Conservation (phyloP, 2,797 vertebrate genomes). For the Megalops cyprinoides region DNA sequence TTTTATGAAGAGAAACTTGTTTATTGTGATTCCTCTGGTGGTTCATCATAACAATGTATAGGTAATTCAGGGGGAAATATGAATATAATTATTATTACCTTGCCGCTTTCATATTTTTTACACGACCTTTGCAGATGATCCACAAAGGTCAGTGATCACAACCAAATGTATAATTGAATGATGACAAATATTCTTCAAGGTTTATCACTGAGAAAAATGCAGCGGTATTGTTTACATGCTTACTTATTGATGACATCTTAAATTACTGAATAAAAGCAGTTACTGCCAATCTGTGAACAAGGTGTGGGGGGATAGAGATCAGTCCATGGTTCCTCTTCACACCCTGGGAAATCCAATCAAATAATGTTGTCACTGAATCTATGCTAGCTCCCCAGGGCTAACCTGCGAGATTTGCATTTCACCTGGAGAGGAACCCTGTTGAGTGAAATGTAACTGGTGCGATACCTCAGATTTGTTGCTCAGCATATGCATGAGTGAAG, state of each 20-base stretch:
- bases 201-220: not conserved
- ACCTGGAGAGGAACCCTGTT: not conserved
- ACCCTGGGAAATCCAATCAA: constrained; percentile 5
- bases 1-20: no score
- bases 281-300: no score
- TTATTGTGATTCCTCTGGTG: no score
- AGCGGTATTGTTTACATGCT: not conserved
- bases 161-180: not conserved
- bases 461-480: not conserved
- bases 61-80: no score
- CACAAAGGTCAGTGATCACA: not conserved
- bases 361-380: constrained; percentile 6
- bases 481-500: not conserved
- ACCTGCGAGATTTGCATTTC: not conserved
- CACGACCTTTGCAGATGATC: not conserved
- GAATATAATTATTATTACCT: not conserved
- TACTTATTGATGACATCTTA: not conserved
- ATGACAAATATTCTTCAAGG: not conserved
- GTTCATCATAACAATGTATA: no score
- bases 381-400: not conserved
- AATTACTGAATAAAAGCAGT: no score
- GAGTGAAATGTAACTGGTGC: constrained; percentile 15
- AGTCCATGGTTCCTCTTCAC: not conserved
- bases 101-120: not conserved
- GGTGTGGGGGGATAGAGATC: not conserved